Evolutionary conservation across 2,797 vertebrate species (phyloP), one percentile per base, ranked within the genome.

Genomic region (Nothura maculosa): DNA sequence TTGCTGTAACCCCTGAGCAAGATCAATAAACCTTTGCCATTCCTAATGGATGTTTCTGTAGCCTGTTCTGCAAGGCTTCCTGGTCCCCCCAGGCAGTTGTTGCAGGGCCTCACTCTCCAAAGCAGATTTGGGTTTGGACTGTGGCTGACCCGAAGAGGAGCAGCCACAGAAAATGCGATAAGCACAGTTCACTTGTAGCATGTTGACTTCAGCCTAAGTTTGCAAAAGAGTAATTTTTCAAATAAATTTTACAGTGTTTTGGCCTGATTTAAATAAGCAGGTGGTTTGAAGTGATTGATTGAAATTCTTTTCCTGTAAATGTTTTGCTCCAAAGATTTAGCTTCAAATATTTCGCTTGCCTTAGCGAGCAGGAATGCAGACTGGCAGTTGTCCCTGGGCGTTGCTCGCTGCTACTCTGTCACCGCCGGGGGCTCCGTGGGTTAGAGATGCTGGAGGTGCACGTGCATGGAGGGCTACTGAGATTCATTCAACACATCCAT

Each of bases 1-100:
- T 32, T 50, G 67, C 64, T 40, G 2, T 87, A 55, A 85, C 45
- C 85, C 52, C 22, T 0, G 0, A 55, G 91, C 50, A 62, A 85
- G 87, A 83, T 93, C 87, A 36, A 81, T 95, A 81, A 78, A 40
- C 54, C 50, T 75, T 45, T 91, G 82, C 81, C 69, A 12, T 38
- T 20, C 50, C 11, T 83, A 92, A 92, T 91, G 91, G 93, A 94
- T 95, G 82, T 61, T 79, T 42, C 73, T 82, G 45, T 62, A 10
- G 40, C 87, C 82, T 76, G 91, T 55, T 85, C 85, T 81, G 34
- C 89, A 19, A 21, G 82, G n/a, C 43, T 67, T 54, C 9, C 22
- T 1, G 0, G 2, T 36, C 4, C 76, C 63, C 1, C 2, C 4
- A 17, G 67, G 92, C 0, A 0, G 12, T 3, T 66, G 6, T 42